phyloP scores from a whole-genome alignment of 2,888 invertebrate genomes.

The Abscondita cerata region DNA sequence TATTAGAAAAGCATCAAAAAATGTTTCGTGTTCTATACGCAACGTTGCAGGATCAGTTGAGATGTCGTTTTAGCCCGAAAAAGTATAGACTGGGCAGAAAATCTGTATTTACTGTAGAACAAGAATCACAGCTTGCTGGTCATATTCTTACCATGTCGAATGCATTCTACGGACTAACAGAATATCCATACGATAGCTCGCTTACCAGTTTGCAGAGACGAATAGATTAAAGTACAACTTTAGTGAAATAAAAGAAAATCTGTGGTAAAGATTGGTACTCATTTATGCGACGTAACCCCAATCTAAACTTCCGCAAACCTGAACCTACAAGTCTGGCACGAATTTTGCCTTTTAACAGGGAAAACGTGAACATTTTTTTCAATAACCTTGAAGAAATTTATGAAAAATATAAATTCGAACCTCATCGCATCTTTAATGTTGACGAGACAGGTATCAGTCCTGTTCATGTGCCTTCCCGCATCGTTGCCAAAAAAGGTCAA shows the following conservation, averaged over 20 bases:
- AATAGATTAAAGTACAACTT: too few relatives aligned
- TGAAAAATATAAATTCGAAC: background rate
- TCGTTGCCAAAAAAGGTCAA: background rate
- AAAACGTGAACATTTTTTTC: slow-evolving; percentile 5
- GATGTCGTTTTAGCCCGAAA: background rate
- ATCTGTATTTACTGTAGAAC: background rate
- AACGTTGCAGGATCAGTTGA: background rate
- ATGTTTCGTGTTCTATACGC: background rate
- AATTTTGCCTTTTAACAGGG: background rate
- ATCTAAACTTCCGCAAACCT: background rate
- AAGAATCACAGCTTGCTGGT: background rate
- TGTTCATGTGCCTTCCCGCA: background rate
- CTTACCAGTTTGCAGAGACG: too few relatives aligned
- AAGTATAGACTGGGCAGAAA: background rate
- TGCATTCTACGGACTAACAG: background rate
- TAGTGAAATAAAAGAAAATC: background rate
- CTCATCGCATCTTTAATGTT: background rate
- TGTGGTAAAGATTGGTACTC: slow-evolving; percentile 1
- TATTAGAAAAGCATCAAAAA: too few relatives aligned
- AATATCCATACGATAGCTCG: too few relatives aligned
- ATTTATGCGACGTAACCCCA: background rate
- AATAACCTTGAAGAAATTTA: background rate
- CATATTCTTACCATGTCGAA: slow-evolving; percentile 2
- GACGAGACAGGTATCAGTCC: slow-evolving; percentile 1
- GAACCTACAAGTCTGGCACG: background rate